A percentile compares a stretch with the other conserved stretches of the same genome.
Conservation (phyloP, 2,888 invertebrate species). For the Antheraea yamamai region DNA sequence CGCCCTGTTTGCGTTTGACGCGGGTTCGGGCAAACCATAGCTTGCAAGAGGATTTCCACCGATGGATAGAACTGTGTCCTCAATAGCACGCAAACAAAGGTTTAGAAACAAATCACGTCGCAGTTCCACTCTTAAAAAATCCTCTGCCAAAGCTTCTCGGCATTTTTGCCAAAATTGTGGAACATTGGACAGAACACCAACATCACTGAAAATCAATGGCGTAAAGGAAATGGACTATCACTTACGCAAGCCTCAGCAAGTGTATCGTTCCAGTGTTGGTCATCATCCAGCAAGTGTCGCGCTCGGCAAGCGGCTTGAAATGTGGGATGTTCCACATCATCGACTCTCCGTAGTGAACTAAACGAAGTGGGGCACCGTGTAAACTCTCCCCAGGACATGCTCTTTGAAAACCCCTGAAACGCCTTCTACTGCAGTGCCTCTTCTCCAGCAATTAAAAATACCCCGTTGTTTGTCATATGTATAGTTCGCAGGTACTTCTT, state of each 20-base stretch:
- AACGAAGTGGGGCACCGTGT: slow-evolving; percentile 25
- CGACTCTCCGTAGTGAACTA: slow-evolving; percentile 17
- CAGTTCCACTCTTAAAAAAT: neutral
- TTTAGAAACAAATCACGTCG: slow-evolving; percentile 15
- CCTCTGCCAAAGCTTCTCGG: neutral
- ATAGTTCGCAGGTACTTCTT: too few species aligned
- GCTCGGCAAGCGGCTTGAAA: slow-evolving; percentile 33
- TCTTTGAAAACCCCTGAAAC: slow-evolving; percentile 18
- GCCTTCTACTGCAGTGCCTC: slow-evolving; percentile 10
- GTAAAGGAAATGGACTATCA: neutral
- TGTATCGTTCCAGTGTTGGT: slow-evolving; percentile 25
- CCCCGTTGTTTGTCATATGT: too few species aligned
- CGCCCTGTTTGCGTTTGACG: neutral
- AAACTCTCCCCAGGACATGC: slow-evolving; percentile 19
- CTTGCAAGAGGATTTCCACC: slow-evolving; percentile 14
- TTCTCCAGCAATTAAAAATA: too few species aligned
- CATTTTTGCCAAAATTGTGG: neutral
- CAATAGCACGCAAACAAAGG: slow-evolving; percentile 12
- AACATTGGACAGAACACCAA: neutral
- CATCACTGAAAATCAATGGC: neutral
- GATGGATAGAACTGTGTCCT: slow-evolving; percentile 13
- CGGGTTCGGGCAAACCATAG: slow-evolving; percentile 17
- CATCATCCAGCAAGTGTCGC: slow-evolving; percentile 30
- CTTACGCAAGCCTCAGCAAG: slow-evolving; percentile 26
- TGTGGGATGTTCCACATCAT: slow-evolving; percentile 19